Evolutionary conservation across 1,140 invertebrate genomes (phyloP).

Genomic region (Aricia agestis): DNA sequence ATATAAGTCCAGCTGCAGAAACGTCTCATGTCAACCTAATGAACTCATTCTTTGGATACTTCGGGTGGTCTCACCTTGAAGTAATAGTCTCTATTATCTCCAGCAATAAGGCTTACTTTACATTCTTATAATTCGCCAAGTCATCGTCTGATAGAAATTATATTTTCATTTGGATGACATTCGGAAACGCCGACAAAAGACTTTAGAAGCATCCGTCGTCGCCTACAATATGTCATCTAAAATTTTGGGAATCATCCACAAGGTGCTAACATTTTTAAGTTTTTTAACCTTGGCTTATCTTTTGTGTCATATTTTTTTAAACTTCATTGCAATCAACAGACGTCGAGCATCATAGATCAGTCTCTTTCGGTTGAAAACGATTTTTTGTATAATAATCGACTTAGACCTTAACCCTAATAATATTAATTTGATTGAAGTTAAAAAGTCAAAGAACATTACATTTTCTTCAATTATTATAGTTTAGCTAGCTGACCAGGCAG

Average conservation of each 20-base stretch:
- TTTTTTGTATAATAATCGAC: no score
- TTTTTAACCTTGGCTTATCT: not conserved
- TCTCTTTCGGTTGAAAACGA: no score
- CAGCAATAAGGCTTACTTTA: not conserved
- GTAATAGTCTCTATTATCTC: not conserved
- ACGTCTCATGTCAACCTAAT: not conserved
- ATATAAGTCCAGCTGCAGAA: not conserved
- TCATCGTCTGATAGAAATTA: not conserved
- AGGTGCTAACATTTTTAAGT: not conserved
- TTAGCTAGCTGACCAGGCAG: no score
- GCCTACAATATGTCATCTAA: not conserved
- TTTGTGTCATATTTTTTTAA: not conserved
- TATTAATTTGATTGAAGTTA: no score
- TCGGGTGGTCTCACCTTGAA: not conserved
- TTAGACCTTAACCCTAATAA: no score
- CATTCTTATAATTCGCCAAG: not conserved
- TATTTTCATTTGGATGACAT: constrained; percentile 1
- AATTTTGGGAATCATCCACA: not conserved
- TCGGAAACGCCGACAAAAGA: not conserved
- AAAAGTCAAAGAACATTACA: no score
- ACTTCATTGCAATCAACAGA: no score
- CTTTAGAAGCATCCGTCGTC: not conserved
- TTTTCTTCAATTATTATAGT: no score
- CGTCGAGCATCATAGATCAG: no score
- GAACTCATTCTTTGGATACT: not conserved